These are phyloP conservation scores for Callaeas wilsoni DNA, from an alignment of 2,113 vertebrate genomes.

Conservation along the genomic window DNA sequence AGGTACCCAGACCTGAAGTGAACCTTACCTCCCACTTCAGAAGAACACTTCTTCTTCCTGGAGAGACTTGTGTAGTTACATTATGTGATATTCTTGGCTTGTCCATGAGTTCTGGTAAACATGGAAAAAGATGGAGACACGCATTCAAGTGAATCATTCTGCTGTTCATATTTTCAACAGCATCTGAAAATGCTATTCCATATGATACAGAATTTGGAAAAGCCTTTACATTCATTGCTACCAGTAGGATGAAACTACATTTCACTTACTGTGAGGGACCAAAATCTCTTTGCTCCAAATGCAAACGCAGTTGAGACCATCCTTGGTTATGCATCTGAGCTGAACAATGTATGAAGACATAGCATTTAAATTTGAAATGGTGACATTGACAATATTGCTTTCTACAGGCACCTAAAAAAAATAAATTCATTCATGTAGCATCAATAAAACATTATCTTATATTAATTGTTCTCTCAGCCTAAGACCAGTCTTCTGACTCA, in stretches of 20 bases:
- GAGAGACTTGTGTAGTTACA: not conserved
- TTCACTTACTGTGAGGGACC: constrained; percentile 60
- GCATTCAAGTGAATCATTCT: not conserved
- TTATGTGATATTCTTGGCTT: constrained; percentile 48
- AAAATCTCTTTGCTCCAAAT: constrained; percentile 47
- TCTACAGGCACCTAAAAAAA: constrained; percentile 35
- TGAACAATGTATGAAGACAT: constrained; percentile 34
- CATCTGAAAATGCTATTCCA: not conserved
- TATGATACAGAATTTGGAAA: not conserved
- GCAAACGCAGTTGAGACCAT: constrained; percentile 18
- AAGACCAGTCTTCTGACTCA: not conserved
- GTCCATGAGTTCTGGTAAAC: constrained; percentile 8
- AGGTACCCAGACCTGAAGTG: not conserved
- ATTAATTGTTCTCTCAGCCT: not conserved
- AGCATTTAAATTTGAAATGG: constrained; percentile 19
- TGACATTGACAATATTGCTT: not conserved
- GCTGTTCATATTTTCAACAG: not conserved
- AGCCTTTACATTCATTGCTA: not conserved
- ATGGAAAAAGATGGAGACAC: not conserved
- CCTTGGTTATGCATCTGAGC: constrained; percentile 27
- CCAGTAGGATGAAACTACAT: not conserved
- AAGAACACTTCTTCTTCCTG: constrained; percentile 43
- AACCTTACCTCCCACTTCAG: constrained; percentile 56
- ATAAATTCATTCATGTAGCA: not conserved
- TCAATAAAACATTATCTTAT: not conserved